These are phyloP conservation scores for Macrostomum cliftonense DNA, from an alignment of 2,888 invertebrate genomes.

Conservation along the genomic window DNA sequence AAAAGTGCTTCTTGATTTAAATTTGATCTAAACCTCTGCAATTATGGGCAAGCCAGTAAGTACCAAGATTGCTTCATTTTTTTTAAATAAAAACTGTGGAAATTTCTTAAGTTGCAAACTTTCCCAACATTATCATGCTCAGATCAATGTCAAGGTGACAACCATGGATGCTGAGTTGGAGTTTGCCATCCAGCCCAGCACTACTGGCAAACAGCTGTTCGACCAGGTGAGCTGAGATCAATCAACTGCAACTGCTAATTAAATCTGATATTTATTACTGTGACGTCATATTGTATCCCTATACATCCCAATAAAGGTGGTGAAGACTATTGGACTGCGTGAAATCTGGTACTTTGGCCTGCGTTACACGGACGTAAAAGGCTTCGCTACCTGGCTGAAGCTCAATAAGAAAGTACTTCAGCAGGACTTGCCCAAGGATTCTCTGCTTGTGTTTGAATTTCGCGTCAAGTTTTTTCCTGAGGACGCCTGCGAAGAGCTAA, in stretches of 20 bases:
- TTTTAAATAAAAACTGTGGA: too few species aligned
- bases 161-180: constrained; percentile 99
- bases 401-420: constrained; percentile 78
- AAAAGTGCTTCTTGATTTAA: too few species aligned
- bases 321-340: constrained; percentile 57
- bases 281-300: too few species aligned
- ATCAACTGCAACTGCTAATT: too few species aligned
- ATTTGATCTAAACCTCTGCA: too few species aligned
- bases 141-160: constrained; percentile 80
- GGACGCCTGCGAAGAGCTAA: constrained; percentile 10
- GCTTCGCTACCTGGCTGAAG: constrained; percentile 90
- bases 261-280: too few species aligned
- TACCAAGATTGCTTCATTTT: too few species aligned
- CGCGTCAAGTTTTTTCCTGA: constrained; percentile 12
- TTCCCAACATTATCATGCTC: too few species aligned
- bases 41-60: too few species aligned
- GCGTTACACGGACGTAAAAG: constrained; percentile 89
- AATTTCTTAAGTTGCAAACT: too few species aligned
- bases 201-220: constrained; percentile 96
- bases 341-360: constrained; percentile 98
- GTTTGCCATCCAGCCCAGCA: constrained; percentile 98
- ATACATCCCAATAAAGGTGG: too few species aligned
- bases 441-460: constrained; percentile 4
- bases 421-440: background rate
- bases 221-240: constrained; percentile 53